Conservation (phyloP, 2,888 invertebrate genomes). For the Auanema sp. region DNA sequence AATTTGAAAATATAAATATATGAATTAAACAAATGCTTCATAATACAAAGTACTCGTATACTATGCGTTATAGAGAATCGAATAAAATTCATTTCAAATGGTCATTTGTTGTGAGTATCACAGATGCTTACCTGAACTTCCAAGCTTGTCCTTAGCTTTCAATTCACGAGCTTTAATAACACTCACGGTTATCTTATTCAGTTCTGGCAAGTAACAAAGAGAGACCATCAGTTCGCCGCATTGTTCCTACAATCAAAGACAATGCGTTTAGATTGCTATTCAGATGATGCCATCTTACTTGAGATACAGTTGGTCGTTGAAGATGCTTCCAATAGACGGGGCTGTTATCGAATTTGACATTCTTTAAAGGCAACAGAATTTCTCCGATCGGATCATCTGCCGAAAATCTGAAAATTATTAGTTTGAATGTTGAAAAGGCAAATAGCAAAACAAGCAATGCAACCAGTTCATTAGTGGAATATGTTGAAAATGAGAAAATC, state of each 20-base stretch:
- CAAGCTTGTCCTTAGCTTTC: constrained; percentile 69
- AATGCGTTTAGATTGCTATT: background rate
- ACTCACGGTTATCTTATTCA: constrained; percentile 85
- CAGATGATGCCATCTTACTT: constrained; percentile 40
- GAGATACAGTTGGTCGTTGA: constrained; percentile 59
- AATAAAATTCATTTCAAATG: background rate
- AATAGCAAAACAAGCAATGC: background rate
- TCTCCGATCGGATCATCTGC: constrained; percentile 63
- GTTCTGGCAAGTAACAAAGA: constrained; percentile 88
- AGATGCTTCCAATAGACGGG: constrained; percentile 64
- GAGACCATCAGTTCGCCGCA: constrained; percentile 91
- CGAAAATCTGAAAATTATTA: constrained; percentile 39
- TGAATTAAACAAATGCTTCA: background rate
- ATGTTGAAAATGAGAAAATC: background rate
- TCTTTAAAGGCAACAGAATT: constrained; percentile 59
- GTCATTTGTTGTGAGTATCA: background rate
- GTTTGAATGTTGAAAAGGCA: background rate
- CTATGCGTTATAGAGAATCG: background rate
- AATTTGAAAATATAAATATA: background rate
- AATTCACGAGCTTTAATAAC: constrained; percentile 87
- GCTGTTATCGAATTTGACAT: constrained; percentile 60
- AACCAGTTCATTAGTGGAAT: background rate
- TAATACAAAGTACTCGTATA: background rate
- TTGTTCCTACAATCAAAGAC: constrained; percentile 70
- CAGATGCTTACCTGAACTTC: constrained; percentile 21